Conservation (phyloP, 2,113 vertebrate genomes). For the Sarotherodon lohbergeri region DNA sequence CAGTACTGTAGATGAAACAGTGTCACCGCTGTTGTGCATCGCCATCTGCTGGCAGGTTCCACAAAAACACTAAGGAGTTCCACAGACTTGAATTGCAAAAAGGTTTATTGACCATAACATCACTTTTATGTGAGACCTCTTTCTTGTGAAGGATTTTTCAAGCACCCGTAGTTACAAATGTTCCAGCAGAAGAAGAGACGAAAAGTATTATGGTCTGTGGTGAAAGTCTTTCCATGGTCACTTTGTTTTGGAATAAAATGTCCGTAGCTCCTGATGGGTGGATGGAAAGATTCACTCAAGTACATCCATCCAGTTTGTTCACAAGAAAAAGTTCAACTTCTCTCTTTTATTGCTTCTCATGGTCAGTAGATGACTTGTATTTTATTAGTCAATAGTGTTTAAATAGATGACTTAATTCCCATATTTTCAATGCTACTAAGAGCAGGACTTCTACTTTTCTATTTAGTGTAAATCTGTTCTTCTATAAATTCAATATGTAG, state of each 20-base stretch:
- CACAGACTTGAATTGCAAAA: background rate
- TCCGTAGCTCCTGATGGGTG: background rate
- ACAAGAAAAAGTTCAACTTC: background rate
- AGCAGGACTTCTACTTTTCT: background rate
- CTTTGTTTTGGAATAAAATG: background rate
- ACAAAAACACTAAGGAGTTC: background rate
- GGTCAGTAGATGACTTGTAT: background rate
- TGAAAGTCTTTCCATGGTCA: background rate
- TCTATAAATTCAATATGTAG: background rate
- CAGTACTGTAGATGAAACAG: background rate
- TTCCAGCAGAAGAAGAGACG: background rate
- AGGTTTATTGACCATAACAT: background rate
- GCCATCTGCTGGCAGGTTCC: background rate
- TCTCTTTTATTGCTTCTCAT: background rate
- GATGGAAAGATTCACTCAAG: background rate
- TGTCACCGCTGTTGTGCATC: background rate
- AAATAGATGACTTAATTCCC: background rate
- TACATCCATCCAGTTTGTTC: background rate
- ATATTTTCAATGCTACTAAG: background rate
- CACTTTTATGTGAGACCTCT: background rate
- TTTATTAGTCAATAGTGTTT: background rate
- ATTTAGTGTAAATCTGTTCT: background rate
- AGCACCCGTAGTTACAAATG: background rate
- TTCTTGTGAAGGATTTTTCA: fast-evolving
- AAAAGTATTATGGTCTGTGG: background rate